Base-by-base conservation (phyloP, 2,113 vertebrate species). In the Anoura caudifer region DNA sequence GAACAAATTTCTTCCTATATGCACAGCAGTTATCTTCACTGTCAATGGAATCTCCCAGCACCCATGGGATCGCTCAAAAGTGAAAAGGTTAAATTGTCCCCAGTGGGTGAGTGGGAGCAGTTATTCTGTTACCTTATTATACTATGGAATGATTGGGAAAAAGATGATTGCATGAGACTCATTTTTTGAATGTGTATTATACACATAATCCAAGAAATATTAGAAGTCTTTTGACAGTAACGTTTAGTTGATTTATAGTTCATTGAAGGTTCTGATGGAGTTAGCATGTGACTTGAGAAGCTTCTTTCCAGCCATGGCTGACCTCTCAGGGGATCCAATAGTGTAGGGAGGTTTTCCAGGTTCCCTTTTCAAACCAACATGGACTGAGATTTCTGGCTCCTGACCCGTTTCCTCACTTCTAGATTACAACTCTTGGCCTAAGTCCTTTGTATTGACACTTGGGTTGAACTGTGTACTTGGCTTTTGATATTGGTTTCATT, bases 21-120 rank as follows among this genome's bases (percentile, higher is more conserved):
- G 83, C 24, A 91, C 4, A 83, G 69, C 5, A 70, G 33, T 76
- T 90, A 76, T 91, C 22, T 50, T 5, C 45, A 86, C 31, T 84
- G 50, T 92, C n/a, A 76, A 16, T 31, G 75, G 41, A 3, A 36
- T 56, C 69, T 84, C 26, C 17, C 26, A 38, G 3, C 7, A 84
- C 65, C 69, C 54, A 47, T 59, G 90, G 94, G 50, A 92, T 81
- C 33, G 52, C 12, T 87, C 63, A 50, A 87, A 97, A 97, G 47
- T 63, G 84, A 97, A 84, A 93, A 95, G 94, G 47, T 26, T 75
- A 8, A 94, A 45, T 31, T 84, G 16, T 83, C 63, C 26, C 83
- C 31, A n/a, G 38, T 79, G 43, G 43, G 33, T 31, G 38, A 95
- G 61, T 79, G 31, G 89, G 70, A 70, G 50, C 38, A 97, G 72